Evolutionary conservation across 2,888 invertebrate species (phyloP), one percentile per base, ranked within the genome.

Genomic region (Diarsia dahlii): DNA sequence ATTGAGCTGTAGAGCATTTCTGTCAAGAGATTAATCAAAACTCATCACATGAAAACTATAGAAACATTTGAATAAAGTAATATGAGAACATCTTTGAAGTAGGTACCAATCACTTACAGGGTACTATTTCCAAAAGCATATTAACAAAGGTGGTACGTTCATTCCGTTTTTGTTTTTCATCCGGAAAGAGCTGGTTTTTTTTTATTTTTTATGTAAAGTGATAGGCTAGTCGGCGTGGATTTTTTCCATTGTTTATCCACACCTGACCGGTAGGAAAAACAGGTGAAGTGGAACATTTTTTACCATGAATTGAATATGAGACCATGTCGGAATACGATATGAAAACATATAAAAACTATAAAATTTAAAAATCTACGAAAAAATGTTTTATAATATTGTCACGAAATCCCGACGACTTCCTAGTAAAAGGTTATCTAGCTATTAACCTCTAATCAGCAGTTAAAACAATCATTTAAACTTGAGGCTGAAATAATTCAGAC

Each of bases 371-470:
- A 28, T 60, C 9, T 60, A 60, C 0, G 28, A 10, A 18, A 60
- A 58, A 15, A 0, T 63, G 28, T 50, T 46, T 72, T 28, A 62
- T 54, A 20, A 70, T 34, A 62, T 62, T 62, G 71, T 73, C 85
- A 81, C 77, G 77, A 76, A 62, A 50, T 58, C 15, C 34, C 20
- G n/a, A 3, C 23, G 8, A 68, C 34, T 84, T 73, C 82, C 81
- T 65, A 58, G 52, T 75, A 67, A 78, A 9, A 52, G 39, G 45
- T 66, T 68, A 64, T 67, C 34, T 65, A 52, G 15, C 50, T 23
- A 60, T 84, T 76, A 52, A 62, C 71, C 62, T 68, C 48, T 39
- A 69, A 81, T 56, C n/a, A 77, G 77, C 23, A 48, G 18, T 71
- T 54, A 52, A 81, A 79, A 70, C 23, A 67, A 70, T 62, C 20